Evolutionary conservation across 2,797 vertebrate species (phyloP).

Genomic region (Sebastes wilsoni): DNA sequence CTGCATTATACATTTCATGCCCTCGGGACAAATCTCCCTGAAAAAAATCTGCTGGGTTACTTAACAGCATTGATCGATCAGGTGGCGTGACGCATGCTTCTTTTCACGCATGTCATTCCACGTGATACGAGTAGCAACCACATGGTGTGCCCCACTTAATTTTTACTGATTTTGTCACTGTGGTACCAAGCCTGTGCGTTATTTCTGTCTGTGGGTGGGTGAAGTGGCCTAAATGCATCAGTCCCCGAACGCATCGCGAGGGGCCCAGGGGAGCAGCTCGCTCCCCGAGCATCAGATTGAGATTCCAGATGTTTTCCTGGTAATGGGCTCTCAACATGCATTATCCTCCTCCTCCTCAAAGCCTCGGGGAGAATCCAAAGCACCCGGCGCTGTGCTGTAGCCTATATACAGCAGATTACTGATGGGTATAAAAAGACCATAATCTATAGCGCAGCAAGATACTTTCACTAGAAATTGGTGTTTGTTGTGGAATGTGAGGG

Average conservation of each 20-base stretch:
- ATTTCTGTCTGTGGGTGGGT: constrained; percentile 66
- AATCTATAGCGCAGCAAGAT: constrained; percentile 31
- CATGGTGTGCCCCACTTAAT: constrained; percentile 55
- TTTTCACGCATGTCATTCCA: constrained; percentile 1
- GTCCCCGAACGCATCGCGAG: constrained; percentile 55
- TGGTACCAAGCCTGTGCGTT: constrained; percentile 34
- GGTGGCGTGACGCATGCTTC: not conserved
- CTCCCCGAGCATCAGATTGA: constrained; percentile 66
- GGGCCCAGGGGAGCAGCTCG: constrained; percentile 62
- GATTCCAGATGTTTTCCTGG: constrained; percentile 81
- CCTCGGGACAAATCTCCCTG: not conserved
- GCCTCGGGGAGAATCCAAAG: constrained; percentile 63
- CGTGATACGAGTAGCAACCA: constrained; percentile 11
- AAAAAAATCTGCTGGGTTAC: not conserved
- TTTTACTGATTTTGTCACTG: constrained; percentile 37
- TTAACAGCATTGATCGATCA: not conserved
- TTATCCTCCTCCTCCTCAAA: constrained; percentile 64
- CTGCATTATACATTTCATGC: not conserved
- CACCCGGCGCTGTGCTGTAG: constrained; percentile 52
- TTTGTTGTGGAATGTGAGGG: constrained; percentile 12
- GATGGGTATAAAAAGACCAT: constrained; percentile 29
- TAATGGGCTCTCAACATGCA: constrained; percentile 76
- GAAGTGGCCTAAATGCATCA: constrained; percentile 73
- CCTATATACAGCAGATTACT: constrained; percentile 55
- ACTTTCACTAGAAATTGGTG: constrained; percentile 16